phyloP scores from a whole-genome alignment of 2,113 vertebrate genomes.

The Protomyctophum bolini region DNA sequence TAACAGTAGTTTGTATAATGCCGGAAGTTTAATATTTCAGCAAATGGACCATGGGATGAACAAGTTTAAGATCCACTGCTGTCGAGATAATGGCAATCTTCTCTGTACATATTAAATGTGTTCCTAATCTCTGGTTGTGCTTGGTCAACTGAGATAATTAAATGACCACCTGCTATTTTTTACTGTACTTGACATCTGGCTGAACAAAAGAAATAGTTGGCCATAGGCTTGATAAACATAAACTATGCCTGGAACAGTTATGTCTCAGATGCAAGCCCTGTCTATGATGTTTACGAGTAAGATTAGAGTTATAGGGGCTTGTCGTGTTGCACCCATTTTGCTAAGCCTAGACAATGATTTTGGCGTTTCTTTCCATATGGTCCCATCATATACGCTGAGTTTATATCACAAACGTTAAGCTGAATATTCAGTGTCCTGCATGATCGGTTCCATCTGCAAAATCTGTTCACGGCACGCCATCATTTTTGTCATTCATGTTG shows the following conservation, averaged over 20 bases:
- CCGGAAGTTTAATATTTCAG: conserved; percentile 19
- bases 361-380: conserved; percentile 53
- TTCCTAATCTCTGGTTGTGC: conserved; percentile 62
- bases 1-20: no score
- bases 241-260: conserved; percentile 51
- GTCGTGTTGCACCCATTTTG: conserved; percentile 52
- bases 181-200: conserved; percentile 76
- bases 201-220: conserved; percentile 77
- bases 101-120: conserved; percentile 47
- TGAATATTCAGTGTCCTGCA: no score
- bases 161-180: conserved; percentile 77
- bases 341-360: conserved; percentile 69
- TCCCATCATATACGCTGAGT: conserved; percentile 10
- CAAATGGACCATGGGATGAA: conserved; percentile 17
- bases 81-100: conserved; percentile 26
- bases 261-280: conserved; percentile 48
- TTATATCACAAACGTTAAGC: not conserved
- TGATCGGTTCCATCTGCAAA: not conserved
- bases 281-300: conserved; percentile 52
- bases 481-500: no score
- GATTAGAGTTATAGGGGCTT: conserved; percentile 63
- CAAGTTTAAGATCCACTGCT: not conserved
- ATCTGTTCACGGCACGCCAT: conserved; percentile 4
- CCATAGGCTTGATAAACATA: conserved; percentile 61
- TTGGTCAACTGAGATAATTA: conserved; percentile 71